Conservation (phyloP, 2,888 invertebrate genomes). For the Cheilosia pagana region DNA sequence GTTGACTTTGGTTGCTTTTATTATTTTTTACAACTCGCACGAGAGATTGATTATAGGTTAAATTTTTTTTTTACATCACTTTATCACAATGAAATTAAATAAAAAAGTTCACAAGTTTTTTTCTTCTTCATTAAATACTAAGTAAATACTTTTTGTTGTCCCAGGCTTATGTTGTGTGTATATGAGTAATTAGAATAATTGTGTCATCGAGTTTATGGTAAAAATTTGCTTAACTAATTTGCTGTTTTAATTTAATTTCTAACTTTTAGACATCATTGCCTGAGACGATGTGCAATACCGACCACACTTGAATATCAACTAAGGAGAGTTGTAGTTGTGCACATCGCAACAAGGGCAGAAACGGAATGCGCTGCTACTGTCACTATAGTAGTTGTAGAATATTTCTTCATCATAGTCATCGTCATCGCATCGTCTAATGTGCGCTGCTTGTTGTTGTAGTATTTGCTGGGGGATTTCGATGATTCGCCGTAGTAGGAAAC, state of each 20-base stretch:
- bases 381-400: constrained; percentile 64
- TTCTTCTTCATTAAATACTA: constrained; percentile 37
- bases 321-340: constrained; percentile 70
- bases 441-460: constrained; percentile 24
- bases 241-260: constrained; percentile 53
- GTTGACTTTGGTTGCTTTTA: neutral
- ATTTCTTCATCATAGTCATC: constrained; percentile 18
- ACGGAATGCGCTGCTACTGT: constrained; percentile 65
- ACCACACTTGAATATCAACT: constrained; percentile 77
- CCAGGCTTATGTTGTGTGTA: constrained; percentile 27
- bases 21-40: constrained; percentile 19
- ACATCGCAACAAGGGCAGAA: constrained; percentile 70
- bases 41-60: constrained; percentile 12
- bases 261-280: constrained; percentile 76
- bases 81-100: constrained; percentile 58
- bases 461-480: constrained; percentile 57
- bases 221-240: constrained; percentile 53
- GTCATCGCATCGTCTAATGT: constrained; percentile 20
- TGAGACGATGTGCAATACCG: constrained; percentile 75
- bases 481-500: constrained; percentile 65
- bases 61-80: constrained; percentile 9
- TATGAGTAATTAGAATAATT: neutral
- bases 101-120: constrained; percentile 40
- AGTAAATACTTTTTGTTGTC: constrained; percentile 16
- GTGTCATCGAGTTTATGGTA: constrained; percentile 28